Evolutionary conservation across 2,888 invertebrate species (phyloP), one percentile per base, ranked within the genome.

Genomic region (Archips xylosteana): DNA sequence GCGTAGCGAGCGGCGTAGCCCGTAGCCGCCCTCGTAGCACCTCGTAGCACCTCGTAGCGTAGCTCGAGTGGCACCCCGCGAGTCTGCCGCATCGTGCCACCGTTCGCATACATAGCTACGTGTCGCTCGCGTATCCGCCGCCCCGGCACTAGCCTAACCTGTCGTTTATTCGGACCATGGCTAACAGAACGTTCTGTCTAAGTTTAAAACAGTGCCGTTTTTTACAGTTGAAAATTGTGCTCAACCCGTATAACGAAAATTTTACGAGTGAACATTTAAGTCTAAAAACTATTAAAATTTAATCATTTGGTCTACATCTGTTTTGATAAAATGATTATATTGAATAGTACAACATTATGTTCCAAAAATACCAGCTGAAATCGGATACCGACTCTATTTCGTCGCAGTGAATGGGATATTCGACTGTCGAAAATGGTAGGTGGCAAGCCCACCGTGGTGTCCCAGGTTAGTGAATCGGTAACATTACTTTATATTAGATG

Each of bases 11-110:
- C 75, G 62, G 75, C 76, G 80, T 76, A 79, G 78, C 80, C 76
- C 80, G 82, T 80, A 82, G 80, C 81, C 79, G 80, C 78, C 65
- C 66, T 45, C 72, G 67, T 72, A 72, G 72, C 67, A 64, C 42
- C 45, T 59, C 54, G 71, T 47, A 47, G 47, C 49, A 49, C 49
- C 49, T 13, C 57, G 70, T 69, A 65, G 57, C 73, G 75, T 66
- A 75, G 72, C 66, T 39, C 32, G 34, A 61, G 34, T 8, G 42
- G 45, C 42, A 32, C 23, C 42, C 15, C 54, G 39, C 54, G 51
- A 69, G 59, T 49, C 57, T 32, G 59, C 68, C 34, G 69, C 60
- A 64, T 59, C 63, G 64, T 23, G 57, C 63, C 60, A 64, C 49
- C 63, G 64, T 23, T 64, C 63, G 42, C 60, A 62, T 36, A 71